Evolutionary conservation across 2,888 invertebrate genomes (phyloP).

Genomic region (Limulus polyphemus): DNA sequence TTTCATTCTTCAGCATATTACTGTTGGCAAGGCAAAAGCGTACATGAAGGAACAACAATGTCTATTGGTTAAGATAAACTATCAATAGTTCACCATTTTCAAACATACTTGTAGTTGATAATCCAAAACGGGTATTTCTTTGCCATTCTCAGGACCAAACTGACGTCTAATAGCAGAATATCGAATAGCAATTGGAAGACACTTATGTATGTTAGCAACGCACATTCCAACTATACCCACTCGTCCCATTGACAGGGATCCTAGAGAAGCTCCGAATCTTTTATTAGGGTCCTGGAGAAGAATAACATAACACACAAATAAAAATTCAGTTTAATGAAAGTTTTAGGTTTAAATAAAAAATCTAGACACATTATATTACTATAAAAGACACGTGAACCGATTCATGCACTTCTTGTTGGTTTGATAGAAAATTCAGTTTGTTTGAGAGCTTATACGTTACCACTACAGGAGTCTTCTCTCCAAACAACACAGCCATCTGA

Average conservation of each 20-base stretch:
- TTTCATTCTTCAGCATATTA: too few species aligned
- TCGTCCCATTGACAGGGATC: slow-evolving; percentile 70
- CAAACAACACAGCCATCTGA: slow-evolving; percentile 29
- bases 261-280: slow-evolving; percentile 64
- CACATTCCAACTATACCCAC: slow-evolving; percentile 53
- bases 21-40: too few species aligned
- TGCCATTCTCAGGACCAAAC: slow-evolving; percentile 59
- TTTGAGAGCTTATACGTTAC: slow-evolving; percentile 3
- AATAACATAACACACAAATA: too few species aligned
- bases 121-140: slow-evolving; percentile 61
- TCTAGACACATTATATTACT: too few species aligned
- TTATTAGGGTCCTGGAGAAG: slow-evolving; percentile 54
- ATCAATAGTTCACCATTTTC: too few species aligned
- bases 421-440: too few species aligned
- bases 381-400: too few species aligned
- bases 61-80: too few species aligned
- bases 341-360: too few species aligned
- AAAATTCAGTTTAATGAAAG: too few species aligned
- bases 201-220: slow-evolving; percentile 51
- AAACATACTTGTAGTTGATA: slow-evolving; percentile 71
- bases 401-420: too few species aligned
- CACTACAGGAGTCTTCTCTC: slow-evolving; percentile 51
- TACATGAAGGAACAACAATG: too few species aligned
- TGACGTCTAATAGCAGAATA: slow-evolving; percentile 77
- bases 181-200: slow-evolving; percentile 65